Percentiles rank a stretch among this genome's conserved stretches.
These are phyloP conservation scores for Stomatorhinus ivindoensis DNA, from an alignment of 2,113 vertebrate genomes.

Conservation along the genomic window DNA sequence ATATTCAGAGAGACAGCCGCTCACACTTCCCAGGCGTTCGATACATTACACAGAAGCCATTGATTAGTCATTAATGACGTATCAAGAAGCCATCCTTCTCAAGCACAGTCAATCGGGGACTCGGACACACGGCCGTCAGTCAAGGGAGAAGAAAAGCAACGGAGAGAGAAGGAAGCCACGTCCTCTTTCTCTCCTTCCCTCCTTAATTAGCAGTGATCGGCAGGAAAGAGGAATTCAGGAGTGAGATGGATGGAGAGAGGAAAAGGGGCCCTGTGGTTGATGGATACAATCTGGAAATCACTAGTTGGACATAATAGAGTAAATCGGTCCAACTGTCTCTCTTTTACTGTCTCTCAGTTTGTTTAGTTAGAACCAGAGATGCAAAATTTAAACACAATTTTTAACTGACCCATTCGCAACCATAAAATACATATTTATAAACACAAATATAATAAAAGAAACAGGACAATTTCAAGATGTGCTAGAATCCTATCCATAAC, in stretches of 20 bases:
- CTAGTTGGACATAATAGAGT: slow-evolving; percentile 13
- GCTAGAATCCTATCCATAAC: not conserved
- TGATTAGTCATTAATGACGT: slow-evolving; percentile 43
- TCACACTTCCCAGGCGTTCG: slow-evolving; percentile 29
- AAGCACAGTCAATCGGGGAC: slow-evolving; percentile 22
- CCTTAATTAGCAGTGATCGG: not conserved
- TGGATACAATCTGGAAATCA: not conserved
- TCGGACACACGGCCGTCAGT: slow-evolving; percentile 32
- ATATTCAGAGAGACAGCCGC: slow-evolving; percentile 32
- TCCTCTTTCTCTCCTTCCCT: not conserved
- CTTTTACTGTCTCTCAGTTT: slow-evolving; percentile 10
- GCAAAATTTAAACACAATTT: not conserved
- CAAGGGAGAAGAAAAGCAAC: slow-evolving; percentile 15
- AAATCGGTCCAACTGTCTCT: slow-evolving; percentile 16
- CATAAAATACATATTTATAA: not conserved
- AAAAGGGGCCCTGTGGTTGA: not conserved
- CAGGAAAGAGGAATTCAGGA: not conserved
- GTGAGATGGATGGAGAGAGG: not conserved
- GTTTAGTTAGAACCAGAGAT: not conserved
- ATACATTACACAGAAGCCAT: slow-evolving; percentile 36
- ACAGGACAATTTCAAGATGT: not conserved
- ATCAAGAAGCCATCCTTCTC: slow-evolving; percentile 35
- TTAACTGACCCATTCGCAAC: not conserved
- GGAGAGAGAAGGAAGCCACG: slow-evolving; percentile 17
- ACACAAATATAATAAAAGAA: not conserved